Conservation (phyloP, 1,140 invertebrate genomes). For the Coptotermes formosanus region DNA sequence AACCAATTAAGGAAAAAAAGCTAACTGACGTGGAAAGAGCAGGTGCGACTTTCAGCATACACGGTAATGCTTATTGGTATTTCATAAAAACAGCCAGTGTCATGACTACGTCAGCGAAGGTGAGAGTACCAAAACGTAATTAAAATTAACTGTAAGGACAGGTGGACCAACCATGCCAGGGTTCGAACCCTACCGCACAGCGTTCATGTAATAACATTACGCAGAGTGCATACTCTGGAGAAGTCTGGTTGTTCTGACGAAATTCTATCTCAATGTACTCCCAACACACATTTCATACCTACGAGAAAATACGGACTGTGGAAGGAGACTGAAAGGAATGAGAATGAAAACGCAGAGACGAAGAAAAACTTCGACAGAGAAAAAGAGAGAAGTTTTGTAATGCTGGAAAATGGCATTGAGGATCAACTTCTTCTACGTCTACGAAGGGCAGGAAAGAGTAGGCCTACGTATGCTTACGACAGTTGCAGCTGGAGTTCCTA, state of each 20-base stretch:
- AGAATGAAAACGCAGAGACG: neutral
- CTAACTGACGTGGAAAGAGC: no score
- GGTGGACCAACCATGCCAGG: no score
- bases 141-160: no score
- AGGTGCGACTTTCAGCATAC: no score
- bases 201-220: neutral
- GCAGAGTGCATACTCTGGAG: neutral
- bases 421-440: neutral
- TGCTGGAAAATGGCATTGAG: neutral
- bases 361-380: neutral
- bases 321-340: neutral
- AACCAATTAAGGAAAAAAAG: no score
- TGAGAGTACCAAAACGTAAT: no score
- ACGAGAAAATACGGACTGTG: neutral
- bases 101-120: no score
- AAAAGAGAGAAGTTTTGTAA: slow-evolving; percentile 5
- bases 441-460: neutral
- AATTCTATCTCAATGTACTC: neutral
- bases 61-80: no score
- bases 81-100: no score
- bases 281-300: neutral
- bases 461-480: neutral
- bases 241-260: neutral
- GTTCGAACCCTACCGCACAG: no score
- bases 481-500: neutral